phyloP scores from a whole-genome alignment of 2,888 invertebrate genomes.

The Tanytarsus gracilentus region DNA sequence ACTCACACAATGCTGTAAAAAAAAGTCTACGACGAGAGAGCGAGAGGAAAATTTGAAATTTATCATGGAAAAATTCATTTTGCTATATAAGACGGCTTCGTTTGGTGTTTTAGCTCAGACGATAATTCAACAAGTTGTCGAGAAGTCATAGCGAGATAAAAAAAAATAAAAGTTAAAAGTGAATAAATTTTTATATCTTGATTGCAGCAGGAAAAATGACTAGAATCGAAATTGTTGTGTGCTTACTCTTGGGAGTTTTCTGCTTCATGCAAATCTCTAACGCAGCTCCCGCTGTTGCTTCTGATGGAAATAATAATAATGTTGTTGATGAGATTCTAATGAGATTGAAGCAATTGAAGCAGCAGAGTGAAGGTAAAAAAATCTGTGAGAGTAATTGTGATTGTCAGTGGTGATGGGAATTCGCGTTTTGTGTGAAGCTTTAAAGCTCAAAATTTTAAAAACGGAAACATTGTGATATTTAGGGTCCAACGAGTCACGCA shows the following conservation, averaged over 20 bases:
- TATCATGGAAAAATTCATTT: too few species aligned
- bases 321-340: slow-evolving; percentile 21
- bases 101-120: neutral
- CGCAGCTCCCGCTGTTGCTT: slow-evolving; percentile 13
- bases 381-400: neutral
- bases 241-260: neutral
- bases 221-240: slow-evolving; percentile 7
- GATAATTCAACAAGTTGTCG: neutral
- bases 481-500: neutral
- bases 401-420: neutral
- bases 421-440: neutral
- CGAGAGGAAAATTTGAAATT: neutral
- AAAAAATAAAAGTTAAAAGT: neutral
- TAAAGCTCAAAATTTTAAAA: slow-evolving; percentile 2
- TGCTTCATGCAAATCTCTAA: neutral
- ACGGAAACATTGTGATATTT: neutral
- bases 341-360: slow-evolving; percentile 6
- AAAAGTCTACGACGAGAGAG: too few species aligned
- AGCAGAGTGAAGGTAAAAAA: slow-evolving; percentile 22
- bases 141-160: neutral
- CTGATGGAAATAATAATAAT: slow-evolving; percentile 3
- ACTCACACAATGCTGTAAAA: neutral
- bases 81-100: neutral
- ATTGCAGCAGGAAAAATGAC: slow-evolving; percentile 22
- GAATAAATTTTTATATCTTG: too few species aligned